Base-by-base conservation (phyloP, 2,113 vertebrate species). In the Ceyx melanurus region DNA sequence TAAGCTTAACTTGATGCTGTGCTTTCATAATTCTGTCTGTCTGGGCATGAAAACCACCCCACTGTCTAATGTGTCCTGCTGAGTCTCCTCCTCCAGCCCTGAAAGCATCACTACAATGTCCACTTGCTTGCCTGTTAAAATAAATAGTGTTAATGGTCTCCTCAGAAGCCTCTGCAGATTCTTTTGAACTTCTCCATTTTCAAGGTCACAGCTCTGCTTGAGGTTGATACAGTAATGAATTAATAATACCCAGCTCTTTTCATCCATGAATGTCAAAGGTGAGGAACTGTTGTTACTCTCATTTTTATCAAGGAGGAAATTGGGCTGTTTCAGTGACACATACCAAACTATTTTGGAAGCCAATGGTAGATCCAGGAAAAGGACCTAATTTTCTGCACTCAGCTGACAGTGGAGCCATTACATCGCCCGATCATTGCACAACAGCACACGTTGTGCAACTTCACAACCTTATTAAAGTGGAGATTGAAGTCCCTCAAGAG, bases 191-290 rank as follows among this genome's bases (percentile, higher is more conserved):
- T 94, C 81, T 92, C 87, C n/a, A 3, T 82, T 95, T 95, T 93
- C 89, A 94, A 89, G 91, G 92, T 95, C 89, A 87, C 84, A 93
- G 15, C 42, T 82, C 81, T 82, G 58, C 67, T 91, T 93, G 89
- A 89, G 78, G 51, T 48, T 95, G 91, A 90, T 92, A 92, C 92
- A 94, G 92, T 87, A 37, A 87, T 87, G 84, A 89, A 92, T 92
- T 93, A 93, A 89, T 93, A 87, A 94, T 37, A 62, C n/a, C 43
- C 82, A 93, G 40, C 87, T 82, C 64, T 91, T 96, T 87, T 71
- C 78, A 92, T 89, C 81, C 84, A 62, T 81, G 82, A 67, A 83
- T 85, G 94, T 73, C 86, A 93, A 87, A 94, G 92, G 78, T 87
- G 85, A 85, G 67, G 82, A 86, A 46, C 58, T 42, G 25, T 37